Evolutionary conservation across 2,888 invertebrate genomes (phyloP), one percentile per base, ranked within the genome.

Genomic region (Anarsia innoxiella): DNA sequence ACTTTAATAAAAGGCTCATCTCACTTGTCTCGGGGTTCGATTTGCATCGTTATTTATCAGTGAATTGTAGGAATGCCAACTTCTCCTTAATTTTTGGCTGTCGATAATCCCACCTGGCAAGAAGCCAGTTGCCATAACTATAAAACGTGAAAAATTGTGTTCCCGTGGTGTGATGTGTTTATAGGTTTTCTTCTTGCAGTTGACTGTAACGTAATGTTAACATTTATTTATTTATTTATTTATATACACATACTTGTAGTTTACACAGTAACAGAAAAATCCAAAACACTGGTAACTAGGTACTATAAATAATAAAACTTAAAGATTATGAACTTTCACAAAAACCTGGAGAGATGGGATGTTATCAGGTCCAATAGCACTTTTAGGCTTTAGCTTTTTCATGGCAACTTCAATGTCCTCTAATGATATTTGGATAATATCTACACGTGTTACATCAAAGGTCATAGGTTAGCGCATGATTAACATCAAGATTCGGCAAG

Each of bases 141-240:
- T 44, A 40, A 44, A 37, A 42, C 29, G 31, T 14, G 32, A 39
- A 46, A 46, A 41, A 43, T 26, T 36, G 31, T 9, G 31, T 28
- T 25, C 35, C 39, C 31, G 39, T 38, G 25, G 23, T 23, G 31
- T 14, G 27, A 23, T 13, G 13, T 31, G 31, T 31, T 23, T 43
- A 40, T 37, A 5, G 19, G 30, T n/a, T n/a, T n/a, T n/a, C n/a
- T n/a, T n/a, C n/a, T n/a, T n/a, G n/a, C n/a, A n/a, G n/a, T n/a
- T n/a, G n/a, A n/a, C n/a, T n/a, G n/a, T n/a, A n/a, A n/a, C n/a
- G n/a, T n/a, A n/a, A n/a, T n/a, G n/a, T n/a, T n/a, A n/a, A n/a
- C n/a, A n/a, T n/a, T n/a, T n/a, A n/a, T n/a, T n/a, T n/a, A n/a
- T n/a, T n/a, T n/a, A n/a, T n/a, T n/a, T n/a, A n/a, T n/a, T n/a